Base-by-base conservation (phyloP, 1,140 invertebrate genomes). In the Magallana ariakensis region DNA sequence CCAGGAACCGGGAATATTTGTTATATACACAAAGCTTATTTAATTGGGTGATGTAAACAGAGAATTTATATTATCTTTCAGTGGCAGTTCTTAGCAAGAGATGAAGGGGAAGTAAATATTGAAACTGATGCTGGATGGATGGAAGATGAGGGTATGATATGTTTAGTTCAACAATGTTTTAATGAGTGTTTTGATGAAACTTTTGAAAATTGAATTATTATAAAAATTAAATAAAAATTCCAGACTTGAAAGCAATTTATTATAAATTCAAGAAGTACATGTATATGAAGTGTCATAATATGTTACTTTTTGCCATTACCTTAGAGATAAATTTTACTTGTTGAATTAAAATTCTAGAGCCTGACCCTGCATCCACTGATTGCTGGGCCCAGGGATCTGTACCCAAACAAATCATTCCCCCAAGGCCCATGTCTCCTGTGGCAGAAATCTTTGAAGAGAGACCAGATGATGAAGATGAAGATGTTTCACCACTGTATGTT, bases 321-420 rank as follows among this genome's bases (percentile, higher is more conserved):
- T 0, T 11, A 19, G 5, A 46, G 3, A 10, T 33, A 10, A 60
- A 54, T 13, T 62, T 11, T 22, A 7, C 15, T 3, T 54, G 66
- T 84, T 11, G n/a, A 60, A 55, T 88, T 60, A 87, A 22, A 85
- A n/a, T 85, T 86, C 15, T 87, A 94, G 94, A 95, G 83, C 94
- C 94, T 62, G 91, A 93, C 58, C 92, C 94, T 80, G 93, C 93
- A 13, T 89, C 89, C 2, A 94, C 94, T 53, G 94, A 95, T 87
- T 94, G 93, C 84, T 95, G 94, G 94, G 94, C 94, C 10, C 94
- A 95, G 86, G 94, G 94, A 33, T 93, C 92, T 70, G 93, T 94
- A 46, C 93, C 94, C 33, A 93, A 91, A 82, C 89, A 87, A 80
- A 84, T 89, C 19, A 58, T 93, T 16, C 87, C 89, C 13, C 70